Conservation (phyloP, 2,888 invertebrate genomes). For the Carabus problematicus region DNA sequence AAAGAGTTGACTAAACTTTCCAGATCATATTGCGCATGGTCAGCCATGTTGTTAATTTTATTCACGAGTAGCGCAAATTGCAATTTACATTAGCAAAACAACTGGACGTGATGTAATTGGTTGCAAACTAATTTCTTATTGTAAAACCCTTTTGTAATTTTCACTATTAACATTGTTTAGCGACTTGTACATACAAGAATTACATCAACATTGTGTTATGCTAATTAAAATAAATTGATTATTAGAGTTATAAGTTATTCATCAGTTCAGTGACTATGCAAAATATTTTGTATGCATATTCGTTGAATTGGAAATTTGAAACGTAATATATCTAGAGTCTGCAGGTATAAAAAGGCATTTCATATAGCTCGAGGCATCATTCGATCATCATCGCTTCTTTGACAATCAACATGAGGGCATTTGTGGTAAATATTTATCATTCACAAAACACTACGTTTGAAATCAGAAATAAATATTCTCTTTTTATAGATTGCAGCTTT, state of each 20-base stretch:
- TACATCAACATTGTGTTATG: too few relatives aligned
- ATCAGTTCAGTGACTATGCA: too few relatives aligned
- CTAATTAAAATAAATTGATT: too few relatives aligned
- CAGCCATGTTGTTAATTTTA: constrained; percentile 27
- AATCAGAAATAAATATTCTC: not conserved
- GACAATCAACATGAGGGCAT: constrained; percentile 37
- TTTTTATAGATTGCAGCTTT: constrained; percentile 37
- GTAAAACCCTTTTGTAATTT: not conserved
- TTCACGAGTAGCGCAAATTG: constrained; percentile 25
- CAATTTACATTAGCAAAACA: constrained; percentile 1
- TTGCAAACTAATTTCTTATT: not conserved
- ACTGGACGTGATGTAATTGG: not conserved
- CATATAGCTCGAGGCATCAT: constrained; percentile 17
- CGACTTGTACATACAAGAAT: too few relatives aligned
- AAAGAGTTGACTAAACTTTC: constrained; percentile 5
- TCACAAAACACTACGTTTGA: constrained; percentile 3
- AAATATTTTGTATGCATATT: too few relatives aligned
- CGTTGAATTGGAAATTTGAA: too few relatives aligned
- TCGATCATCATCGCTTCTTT: constrained; percentile 28
- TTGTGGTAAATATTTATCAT: constrained; percentile 18
- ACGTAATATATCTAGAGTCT: too few relatives aligned
- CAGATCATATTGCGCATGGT: constrained; percentile 20
- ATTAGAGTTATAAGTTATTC: too few relatives aligned
- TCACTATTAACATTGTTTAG: too few relatives aligned
- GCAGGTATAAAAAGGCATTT: too few relatives aligned